A percentile compares a stretch with the other conserved stretches of the same genome.
phyloP scores from a whole-genome alignment of 2,797 vertebrate species.

The Liparis tanakae region DNA sequence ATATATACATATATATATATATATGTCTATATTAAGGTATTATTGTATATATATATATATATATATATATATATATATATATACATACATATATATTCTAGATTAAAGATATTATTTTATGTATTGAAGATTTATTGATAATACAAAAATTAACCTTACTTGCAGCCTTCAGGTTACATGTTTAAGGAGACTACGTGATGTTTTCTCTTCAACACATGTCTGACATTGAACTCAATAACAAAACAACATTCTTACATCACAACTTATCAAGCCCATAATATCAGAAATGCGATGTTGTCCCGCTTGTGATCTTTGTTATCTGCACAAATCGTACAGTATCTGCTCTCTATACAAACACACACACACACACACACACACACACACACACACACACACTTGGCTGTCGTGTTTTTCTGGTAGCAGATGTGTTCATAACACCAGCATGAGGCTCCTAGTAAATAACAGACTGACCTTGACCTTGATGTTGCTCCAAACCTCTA shows the following conservation, averaged over 20 bases:
- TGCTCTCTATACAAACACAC: not conserved
- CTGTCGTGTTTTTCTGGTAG: slow-evolving; percentile 27
- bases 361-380: not conserved
- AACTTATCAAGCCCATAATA: not conserved
- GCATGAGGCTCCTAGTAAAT: slow-evolving; percentile 32
- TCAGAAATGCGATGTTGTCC: not conserved
- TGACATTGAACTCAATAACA: not conserved
- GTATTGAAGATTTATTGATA: not conserved
- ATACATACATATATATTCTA: too few species aligned
- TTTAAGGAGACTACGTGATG: not conserved
- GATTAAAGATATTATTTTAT: too few species aligned
- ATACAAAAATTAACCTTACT: not conserved
- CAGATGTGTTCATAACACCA: slow-evolving; percentile 39
- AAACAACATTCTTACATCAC: not conserved
- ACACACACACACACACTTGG: not conserved
- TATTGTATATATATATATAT: too few species aligned
- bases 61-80: too few species aligned
- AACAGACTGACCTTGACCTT: slow-evolving; percentile 55
- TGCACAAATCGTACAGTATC: not conserved
- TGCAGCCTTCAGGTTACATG: not conserved
- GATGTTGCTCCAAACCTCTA: slow-evolving; percentile 35
- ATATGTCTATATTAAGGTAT: too few species aligned
- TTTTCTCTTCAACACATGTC: not conserved
- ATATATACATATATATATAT: too few species aligned
- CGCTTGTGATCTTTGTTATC: not conserved